A percentile compares a stretch with the other conserved stretches of the same genome.
phyloP scores from a whole-genome alignment of 2,797 vertebrate genomes.

The Amazona ochrocephala region DNA sequence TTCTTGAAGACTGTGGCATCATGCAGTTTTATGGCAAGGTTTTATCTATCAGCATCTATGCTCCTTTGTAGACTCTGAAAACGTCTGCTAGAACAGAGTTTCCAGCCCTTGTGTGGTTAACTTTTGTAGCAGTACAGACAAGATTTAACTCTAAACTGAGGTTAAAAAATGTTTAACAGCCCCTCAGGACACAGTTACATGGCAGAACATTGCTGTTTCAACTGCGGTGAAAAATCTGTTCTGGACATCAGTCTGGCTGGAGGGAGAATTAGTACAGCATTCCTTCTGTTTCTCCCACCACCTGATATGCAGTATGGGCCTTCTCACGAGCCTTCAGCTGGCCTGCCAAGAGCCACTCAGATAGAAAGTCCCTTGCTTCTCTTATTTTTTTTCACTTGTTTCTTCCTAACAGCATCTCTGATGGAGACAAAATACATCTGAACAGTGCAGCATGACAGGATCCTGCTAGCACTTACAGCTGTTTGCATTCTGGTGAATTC shows the following conservation, averaged over 20 bases:
- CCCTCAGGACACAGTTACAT: constrained; percentile 35
- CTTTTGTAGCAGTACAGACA: not conserved
- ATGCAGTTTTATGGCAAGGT: not conserved
- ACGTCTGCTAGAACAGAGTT: not conserved
- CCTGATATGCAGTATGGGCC: constrained; percentile 39
- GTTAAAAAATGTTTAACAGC: not conserved
- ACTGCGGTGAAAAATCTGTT: constrained; percentile 14
- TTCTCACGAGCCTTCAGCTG: constrained; percentile 31
- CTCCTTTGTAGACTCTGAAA: constrained; percentile 16
- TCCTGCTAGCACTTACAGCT: not conserved
- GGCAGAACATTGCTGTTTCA: constrained; percentile 2
- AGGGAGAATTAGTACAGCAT: constrained; percentile 49
- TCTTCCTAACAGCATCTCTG: not conserved
- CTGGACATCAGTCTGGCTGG: constrained; percentile 40
- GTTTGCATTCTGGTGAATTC: not conserved
- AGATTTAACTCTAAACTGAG: constrained; percentile 18
- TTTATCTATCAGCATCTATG: not conserved
- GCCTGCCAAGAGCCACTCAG: constrained; percentile 15
- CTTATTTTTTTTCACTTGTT: not conserved
- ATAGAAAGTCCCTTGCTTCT: not conserved
- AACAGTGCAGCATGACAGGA: not conserved
- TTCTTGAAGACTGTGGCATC: not conserved
- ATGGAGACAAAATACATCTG: not conserved
- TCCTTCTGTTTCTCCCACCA: constrained; percentile 48
- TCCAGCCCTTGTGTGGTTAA: constrained; percentile 40